These are phyloP conservation scores for Saguinus imperator DNA, from an alignment of 2,113 vertebrate genomes.

Conservation along the genomic window DNA sequence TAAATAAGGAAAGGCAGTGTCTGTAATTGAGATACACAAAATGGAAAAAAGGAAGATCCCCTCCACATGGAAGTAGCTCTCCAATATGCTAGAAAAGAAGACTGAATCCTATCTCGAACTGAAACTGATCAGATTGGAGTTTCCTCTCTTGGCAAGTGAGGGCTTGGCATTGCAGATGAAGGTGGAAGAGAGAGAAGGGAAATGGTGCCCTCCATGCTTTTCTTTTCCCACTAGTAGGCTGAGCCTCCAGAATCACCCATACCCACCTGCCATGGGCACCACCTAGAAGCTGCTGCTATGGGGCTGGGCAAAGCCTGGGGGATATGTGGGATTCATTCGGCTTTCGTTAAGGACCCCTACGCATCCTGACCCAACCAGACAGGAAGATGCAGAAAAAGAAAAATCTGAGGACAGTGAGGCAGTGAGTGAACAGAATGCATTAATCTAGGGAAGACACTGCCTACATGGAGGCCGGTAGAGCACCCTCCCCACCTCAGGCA, in stretches of 20 bases:
- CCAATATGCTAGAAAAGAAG: background rate
- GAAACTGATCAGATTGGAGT: background rate
- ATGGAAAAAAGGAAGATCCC: background rate
- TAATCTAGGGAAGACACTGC: background rate
- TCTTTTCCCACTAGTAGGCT: background rate
- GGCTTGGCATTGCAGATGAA: background rate
- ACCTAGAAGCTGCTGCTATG: background rate
- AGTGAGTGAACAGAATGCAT: background rate
- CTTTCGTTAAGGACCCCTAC: background rate
- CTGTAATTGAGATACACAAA: background rate
- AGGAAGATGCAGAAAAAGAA: background rate
- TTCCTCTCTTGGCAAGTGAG: too few relatives aligned
- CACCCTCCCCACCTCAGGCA: background rate
- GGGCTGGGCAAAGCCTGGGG: fast-evolving
- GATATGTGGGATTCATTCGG: background rate
- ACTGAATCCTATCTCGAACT: background rate
- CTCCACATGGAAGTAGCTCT: background rate
- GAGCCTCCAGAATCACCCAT: background rate
- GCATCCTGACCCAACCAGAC: background rate
- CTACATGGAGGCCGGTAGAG: fast-evolving
- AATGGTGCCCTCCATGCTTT: background rate
- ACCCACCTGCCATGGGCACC: background rate
- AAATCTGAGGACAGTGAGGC: background rate
- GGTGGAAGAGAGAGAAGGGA: too few relatives aligned
- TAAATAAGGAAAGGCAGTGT: background rate